phyloP scores from a whole-genome alignment of 1,140 invertebrate species.

The Halesus radiatus region DNA sequence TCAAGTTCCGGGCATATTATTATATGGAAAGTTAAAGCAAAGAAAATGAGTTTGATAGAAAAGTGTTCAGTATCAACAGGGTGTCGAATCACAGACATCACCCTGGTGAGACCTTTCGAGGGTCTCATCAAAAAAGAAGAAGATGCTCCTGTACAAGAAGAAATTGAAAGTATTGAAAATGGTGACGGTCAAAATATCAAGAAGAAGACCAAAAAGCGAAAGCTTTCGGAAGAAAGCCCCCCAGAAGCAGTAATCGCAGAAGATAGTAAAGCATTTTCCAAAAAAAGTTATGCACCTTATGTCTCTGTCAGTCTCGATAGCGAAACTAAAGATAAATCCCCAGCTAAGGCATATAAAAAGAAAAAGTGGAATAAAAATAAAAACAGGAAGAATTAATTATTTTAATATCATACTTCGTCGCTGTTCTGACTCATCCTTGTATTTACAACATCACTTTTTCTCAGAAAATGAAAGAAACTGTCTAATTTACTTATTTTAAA shows the following conservation, averaged over 20 bases:
- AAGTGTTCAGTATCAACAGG: constrained; percentile 70
- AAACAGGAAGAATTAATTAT: not conserved
- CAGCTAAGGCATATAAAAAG: constrained; percentile 24
- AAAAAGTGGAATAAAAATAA: constrained; percentile 37
- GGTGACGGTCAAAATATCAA: constrained; percentile 57
- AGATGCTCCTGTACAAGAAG: constrained; percentile 53
- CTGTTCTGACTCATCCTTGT: no score
- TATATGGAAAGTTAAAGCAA: constrained; percentile 75
- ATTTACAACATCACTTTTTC: no score
- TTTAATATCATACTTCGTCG: no score
- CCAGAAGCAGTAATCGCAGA: not conserved
- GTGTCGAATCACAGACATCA: constrained; percentile 74
- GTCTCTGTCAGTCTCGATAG: constrained; percentile 37
- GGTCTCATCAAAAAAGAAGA: constrained; percentile 65
- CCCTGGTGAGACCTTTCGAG: constrained; percentile 64
- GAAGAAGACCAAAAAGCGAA: constrained; percentile 62
- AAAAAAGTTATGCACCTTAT: constrained; percentile 37
- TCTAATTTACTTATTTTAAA: no score
- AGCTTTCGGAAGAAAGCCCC: constrained; percentile 44
- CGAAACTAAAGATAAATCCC: constrained; percentile 13
- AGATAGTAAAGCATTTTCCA: not conserved
- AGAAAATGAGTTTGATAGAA: constrained; percentile 68
- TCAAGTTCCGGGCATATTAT: constrained; percentile 86
- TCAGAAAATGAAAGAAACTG: no score
- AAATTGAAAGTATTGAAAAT: constrained; percentile 61